phyloP scores from a whole-genome alignment of 2,797 vertebrate species.

The Gallirallus australis region DNA sequence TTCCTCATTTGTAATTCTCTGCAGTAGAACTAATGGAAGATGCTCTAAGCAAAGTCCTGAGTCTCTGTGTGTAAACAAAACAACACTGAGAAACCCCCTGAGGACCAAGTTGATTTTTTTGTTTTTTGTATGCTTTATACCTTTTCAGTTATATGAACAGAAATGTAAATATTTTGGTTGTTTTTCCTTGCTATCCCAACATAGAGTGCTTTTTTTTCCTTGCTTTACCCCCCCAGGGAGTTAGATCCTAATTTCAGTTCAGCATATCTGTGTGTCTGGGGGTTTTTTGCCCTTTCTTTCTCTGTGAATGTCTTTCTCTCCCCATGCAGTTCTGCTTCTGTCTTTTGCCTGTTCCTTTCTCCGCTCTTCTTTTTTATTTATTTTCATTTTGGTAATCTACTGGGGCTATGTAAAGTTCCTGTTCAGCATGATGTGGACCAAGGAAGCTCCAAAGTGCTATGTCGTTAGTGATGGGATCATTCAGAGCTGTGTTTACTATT shows the following conservation, averaged over 20 bases:
- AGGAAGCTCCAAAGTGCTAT: neutral
- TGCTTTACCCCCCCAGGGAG: neutral
- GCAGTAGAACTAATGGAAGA: constrained; percentile 37
- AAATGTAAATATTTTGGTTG: constrained; percentile 24
- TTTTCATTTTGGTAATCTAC: neutral
- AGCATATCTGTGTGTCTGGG: neutral
- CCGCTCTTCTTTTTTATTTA: neutral
- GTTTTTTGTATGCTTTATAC: neutral
- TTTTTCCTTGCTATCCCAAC: neutral
- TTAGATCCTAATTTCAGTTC: neutral
- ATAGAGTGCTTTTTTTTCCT: neutral
- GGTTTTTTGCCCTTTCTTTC: constrained; percentile 19
- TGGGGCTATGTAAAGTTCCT: neutral
- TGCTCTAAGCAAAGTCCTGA: neutral
- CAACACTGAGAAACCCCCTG: neutral
- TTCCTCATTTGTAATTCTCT: constrained; percentile 54
- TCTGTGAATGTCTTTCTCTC: neutral
- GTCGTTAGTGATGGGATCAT: neutral
- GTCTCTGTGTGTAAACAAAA: neutral
- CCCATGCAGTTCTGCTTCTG: neutral
- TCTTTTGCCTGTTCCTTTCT: neutral
- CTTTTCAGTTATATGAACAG: constrained; percentile 4
- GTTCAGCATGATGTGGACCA: neutral
- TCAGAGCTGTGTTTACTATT: neutral
- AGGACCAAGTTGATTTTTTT: neutral